A percentile compares a stretch with the other conserved stretches of the same genome.
Evolutionary conservation across 2,888 invertebrate genomes (phyloP).

Genomic region (Dasysyrphus albostriatus): DNA sequence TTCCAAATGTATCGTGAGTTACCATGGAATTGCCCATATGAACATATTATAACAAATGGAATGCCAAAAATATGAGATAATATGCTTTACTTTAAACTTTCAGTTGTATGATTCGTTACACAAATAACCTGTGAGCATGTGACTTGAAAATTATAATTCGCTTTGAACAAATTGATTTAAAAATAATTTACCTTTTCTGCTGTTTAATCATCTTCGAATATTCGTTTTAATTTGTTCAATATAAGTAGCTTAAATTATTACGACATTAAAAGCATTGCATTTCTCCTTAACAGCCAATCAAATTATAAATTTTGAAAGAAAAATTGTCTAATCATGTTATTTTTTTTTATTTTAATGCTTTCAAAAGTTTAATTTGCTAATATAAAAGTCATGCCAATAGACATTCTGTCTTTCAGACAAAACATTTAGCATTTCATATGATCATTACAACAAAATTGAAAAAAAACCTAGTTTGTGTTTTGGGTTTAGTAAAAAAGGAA

Average conservation of each 20-base stretch:
- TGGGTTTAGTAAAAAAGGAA: constrained; percentile 20
- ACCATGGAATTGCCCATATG: too few relatives aligned
- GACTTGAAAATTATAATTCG: background rate
- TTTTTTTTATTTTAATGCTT: constrained; percentile 16
- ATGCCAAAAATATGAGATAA: too few relatives aligned
- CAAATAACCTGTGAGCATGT: background rate
- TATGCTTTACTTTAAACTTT: too few relatives aligned
- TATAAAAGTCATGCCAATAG: constrained; percentile 62
- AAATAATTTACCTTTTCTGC: constrained; percentile 26
- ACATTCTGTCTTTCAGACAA: constrained; percentile 62
- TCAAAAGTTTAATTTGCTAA: constrained; percentile 33
- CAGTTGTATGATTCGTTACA: background rate
- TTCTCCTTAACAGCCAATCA: constrained; percentile 46
- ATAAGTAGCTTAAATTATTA: constrained; percentile 4
- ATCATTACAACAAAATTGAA: constrained; percentile 66
- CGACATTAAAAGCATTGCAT: constrained; percentile 59
- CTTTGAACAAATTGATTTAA: background rate
- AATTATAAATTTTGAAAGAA: constrained; percentile 39
- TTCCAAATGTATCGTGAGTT: too few relatives aligned
- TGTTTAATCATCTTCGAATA: background rate
- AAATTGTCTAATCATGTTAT: constrained; percentile 14
- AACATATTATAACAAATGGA: too few relatives aligned
- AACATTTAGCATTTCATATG: constrained; percentile 69
- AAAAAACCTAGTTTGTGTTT: constrained; percentile 38
- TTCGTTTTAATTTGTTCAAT: background rate